A percentile compares a stretch with the other conserved stretches of the same genome.
Evolutionary conservation across 2,797 vertebrate species (phyloP).

Genomic region (Dipus sagitta): DNA sequence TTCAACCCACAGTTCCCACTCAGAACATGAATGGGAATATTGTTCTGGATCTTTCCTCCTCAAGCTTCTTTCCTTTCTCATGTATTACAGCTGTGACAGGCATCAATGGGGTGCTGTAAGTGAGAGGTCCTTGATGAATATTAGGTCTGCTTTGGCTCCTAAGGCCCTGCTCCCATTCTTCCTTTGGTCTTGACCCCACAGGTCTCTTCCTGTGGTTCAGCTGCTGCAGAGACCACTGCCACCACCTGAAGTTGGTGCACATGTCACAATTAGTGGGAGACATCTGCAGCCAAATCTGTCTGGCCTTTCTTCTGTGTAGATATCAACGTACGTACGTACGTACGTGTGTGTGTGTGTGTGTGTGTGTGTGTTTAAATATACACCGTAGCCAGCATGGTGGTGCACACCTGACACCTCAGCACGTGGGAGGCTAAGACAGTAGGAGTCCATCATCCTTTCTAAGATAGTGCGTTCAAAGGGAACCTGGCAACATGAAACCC

Average conservation of each 20-base stretch:
- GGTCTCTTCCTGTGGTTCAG: rapidly evolving
- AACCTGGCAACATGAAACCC: too few species aligned
- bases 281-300: too few species aligned
- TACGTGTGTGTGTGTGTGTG: background rate
- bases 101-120: background rate
- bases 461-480: too few species aligned
- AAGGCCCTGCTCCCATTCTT: background rate
- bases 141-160: background rate
- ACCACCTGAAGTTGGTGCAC: background rate
- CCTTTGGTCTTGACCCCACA: background rate
- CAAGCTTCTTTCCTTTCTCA: background rate
- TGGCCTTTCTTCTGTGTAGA: background rate
- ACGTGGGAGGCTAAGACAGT: too few species aligned
- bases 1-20: background rate
- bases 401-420: too few species aligned
- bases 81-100: background rate
- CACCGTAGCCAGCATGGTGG: too few species aligned
- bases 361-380: too few species aligned
- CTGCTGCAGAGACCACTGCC: background rate
- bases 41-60: background rate
- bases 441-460: too few species aligned
- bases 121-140: background rate
- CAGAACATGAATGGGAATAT: background rate
- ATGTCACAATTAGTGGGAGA: too few species aligned
- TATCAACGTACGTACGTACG: background rate